phyloP scores from a whole-genome alignment of 2,888 invertebrate species.

The Agonum fuliginosum region DNA sequence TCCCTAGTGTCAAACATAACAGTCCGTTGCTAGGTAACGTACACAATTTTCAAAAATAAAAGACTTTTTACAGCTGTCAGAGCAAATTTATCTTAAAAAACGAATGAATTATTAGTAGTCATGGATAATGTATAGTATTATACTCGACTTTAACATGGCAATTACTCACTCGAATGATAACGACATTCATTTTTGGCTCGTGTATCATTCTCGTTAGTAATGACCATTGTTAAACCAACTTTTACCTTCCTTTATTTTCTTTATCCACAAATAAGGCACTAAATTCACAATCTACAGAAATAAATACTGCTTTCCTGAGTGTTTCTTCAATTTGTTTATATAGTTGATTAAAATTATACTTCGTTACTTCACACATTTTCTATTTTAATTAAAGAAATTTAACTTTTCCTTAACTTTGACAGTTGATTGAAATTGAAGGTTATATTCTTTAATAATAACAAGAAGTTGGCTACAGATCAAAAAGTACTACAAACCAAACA shows the following conservation, averaged over 20 bases:
- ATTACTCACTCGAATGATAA: too few relatives aligned
- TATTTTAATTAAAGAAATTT: constrained; percentile 17
- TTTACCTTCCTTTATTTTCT: constrained; percentile 47
- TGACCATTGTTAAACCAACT: background rate
- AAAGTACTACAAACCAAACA: constrained; percentile 22
- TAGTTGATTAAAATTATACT: constrained; percentile 77
- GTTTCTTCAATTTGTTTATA: constrained; percentile 75
- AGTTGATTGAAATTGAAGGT: constrained; percentile 52
- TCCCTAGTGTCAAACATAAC: too few relatives aligned
- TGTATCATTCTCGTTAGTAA: too few relatives aligned
- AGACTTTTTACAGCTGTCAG: too few relatives aligned
- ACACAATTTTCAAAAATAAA: too few relatives aligned
- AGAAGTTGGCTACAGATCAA: constrained; percentile 46
- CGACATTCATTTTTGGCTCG: too few relatives aligned
- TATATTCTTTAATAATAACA: constrained; percentile 51
- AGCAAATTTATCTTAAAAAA: too few relatives aligned
- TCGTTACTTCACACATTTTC: constrained; percentile 79
- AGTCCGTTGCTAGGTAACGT: too few relatives aligned
- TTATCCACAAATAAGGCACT: constrained; percentile 73
- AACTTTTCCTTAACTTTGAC: constrained; percentile 33
- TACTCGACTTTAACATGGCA: too few relatives aligned
- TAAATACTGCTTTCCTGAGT: constrained; percentile 77
- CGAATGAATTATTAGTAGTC: too few relatives aligned
- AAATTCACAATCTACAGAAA: constrained; percentile 85
- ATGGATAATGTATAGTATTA: too few relatives aligned